Conservation (phyloP, 2,797 vertebrate species). For the Chaetophractus vellerosus region DNA sequence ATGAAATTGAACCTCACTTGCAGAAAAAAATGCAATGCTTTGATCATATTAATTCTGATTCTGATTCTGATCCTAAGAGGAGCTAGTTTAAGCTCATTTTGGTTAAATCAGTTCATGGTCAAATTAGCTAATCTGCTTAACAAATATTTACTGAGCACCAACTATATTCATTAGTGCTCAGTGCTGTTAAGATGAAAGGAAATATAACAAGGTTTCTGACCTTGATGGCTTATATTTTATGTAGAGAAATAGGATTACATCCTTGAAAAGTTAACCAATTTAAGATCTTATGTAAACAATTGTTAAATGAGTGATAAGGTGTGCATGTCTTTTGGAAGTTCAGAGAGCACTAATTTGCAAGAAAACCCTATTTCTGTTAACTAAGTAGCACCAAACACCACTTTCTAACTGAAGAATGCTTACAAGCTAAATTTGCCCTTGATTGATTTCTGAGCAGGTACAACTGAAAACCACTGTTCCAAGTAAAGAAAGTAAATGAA, state of each 20-base stretch:
- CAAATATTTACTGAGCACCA: conserved; percentile 53
- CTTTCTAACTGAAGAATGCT: not conserved
- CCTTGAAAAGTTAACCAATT: conserved; percentile 12
- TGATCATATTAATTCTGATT: conserved; percentile 51
- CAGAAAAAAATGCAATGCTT: conserved; percentile 38
- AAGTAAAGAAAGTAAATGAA: not conserved
- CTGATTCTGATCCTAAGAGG: conserved; percentile 22
- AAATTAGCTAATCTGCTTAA: conserved; percentile 48
- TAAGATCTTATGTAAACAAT: not conserved
- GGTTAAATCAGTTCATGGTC: conserved; percentile 44
- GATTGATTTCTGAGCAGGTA: not conserved
- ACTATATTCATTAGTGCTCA: conserved; percentile 18
- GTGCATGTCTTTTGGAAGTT: not conserved
- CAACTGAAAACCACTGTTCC: not conserved
- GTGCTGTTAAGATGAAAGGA: not conserved
- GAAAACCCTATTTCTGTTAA: not conserved
- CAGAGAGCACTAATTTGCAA: not conserved
- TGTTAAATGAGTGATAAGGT: not conserved
- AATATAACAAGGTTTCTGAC: not conserved
- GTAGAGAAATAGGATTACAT: conserved; percentile 21
- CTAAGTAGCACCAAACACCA: not conserved
- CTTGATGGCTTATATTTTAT: conserved; percentile 28
- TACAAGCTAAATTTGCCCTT: conserved; percentile 30
- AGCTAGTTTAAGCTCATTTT: conserved; percentile 39
- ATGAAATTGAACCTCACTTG: not conserved